Evolutionary conservation across 2,888 invertebrate species (phyloP), one percentile per base, ranked within the genome.

Genomic region (Eupithecia subfuscata): DNA sequence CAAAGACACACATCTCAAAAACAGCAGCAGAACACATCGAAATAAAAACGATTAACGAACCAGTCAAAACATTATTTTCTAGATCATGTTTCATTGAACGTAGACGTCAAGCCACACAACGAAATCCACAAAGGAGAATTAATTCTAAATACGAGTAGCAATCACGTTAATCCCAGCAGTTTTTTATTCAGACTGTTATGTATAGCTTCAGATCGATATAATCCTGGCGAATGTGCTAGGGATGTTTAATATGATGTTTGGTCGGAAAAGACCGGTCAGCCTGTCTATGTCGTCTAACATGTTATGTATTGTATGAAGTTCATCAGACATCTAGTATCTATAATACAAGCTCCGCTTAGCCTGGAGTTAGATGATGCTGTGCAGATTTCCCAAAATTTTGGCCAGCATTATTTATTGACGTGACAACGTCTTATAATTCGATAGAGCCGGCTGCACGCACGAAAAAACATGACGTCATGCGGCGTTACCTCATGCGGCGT

Each of bases 141-240:
- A 83, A 81, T 84, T 80, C 78, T 79, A 84, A 84, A 88, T 83
- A 86, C 81, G 68, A 68, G 68, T 68, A 68, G 68, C 83, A 84
- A 84, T 84, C 81, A 80, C 84, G 82, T 80, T 84, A 86, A 85
- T 84, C 84, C 84, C 68, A 75, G 72, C 77, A 80, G 84, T 86
- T 89, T 84, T 85, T 87, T 85, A 84, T 84, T 83, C 81, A 81
- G 84, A 85, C 69, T 65, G 69, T 82, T 74, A 48, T 64, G 63
- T 82, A 74, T 73, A 70, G 79, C 80, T 81, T 74, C 80, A 85
- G 84, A 90, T 91, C 90, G 88, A 92, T 90, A 85, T 90, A 92
- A 91, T 89, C 89, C 90, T 73, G 63, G 78, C 77, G 64, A 75
- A 77, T 77, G 43, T 63, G 37, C 37, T 68, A 77, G 68, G 56